Evolutionary conservation across 1,140 invertebrate genomes (phyloP).

Genomic region (Pygmarrhopalites habei): DNA sequence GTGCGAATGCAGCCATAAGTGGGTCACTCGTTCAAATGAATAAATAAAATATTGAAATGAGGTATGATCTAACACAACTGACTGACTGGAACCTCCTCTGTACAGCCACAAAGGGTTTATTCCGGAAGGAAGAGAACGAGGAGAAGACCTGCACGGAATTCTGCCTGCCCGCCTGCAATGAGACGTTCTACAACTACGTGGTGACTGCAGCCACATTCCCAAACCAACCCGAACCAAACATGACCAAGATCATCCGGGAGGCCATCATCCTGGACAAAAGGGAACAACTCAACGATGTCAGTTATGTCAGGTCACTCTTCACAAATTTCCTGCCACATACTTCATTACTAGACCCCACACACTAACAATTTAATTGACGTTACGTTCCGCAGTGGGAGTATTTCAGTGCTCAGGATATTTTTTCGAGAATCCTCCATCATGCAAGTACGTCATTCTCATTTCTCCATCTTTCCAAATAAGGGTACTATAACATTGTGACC

Average conservation of each 20-base stretch:
- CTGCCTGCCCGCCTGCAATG: slow-evolving; percentile 31
- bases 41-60: not conserved
- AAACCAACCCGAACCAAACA: slow-evolving; percentile 37
- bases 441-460: too few species aligned
- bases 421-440: slow-evolving; percentile 38
- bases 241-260: slow-evolving; percentile 36
- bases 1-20: not conserved
- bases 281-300: slow-evolving; percentile 27
- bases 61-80: not conserved
- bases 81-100: not conserved
- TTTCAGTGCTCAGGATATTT: slow-evolving; percentile 33
- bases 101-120: not conserved
- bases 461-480: too few species aligned
- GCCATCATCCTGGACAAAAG: slow-evolving; percentile 2
- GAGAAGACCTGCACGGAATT: slow-evolving; percentile 34
- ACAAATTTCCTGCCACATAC: not conserved
- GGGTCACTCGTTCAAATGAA: not conserved
- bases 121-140: slow-evolving; percentile 19
- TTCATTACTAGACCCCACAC: not conserved
- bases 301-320: slow-evolving; percentile 39
- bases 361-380: not conserved
- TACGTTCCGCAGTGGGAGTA: slow-evolving; percentile 24
- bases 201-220: slow-evolving; percentile 33
- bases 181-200: slow-evolving; percentile 38
- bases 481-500: too few species aligned